Evolutionary conservation across 2,113 vertebrate species (phyloP).

Genomic region (Ceyx cyanopectus): DNA sequence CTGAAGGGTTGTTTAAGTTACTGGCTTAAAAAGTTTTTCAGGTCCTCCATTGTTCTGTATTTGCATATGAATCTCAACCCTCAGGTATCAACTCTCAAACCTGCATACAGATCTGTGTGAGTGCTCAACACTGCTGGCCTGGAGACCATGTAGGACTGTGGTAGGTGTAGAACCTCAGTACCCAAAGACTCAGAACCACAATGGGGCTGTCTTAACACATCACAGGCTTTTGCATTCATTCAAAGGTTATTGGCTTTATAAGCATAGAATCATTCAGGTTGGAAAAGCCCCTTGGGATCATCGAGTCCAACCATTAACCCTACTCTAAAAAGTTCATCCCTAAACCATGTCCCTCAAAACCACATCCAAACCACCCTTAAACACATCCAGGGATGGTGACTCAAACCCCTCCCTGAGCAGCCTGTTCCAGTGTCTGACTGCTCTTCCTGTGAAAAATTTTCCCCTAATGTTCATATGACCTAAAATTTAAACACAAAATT

Average conservation of each 20-base stretch:
- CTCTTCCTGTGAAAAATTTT: no score
- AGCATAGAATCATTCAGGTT: background rate
- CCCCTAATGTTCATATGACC: background rate
- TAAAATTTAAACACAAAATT: background rate
- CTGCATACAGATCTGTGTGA: background rate
- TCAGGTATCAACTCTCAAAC: background rate
- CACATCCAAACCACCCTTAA: no score
- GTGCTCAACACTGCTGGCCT: background rate
- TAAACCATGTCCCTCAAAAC: no score
- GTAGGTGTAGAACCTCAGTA: background rate
- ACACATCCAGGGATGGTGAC: no score
- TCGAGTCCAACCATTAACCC: no score
- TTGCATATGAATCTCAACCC: background rate
- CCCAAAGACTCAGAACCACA: background rate
- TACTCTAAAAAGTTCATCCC: no score
- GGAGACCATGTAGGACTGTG: background rate
- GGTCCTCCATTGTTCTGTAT: rapidly evolving
- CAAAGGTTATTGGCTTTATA: background rate
- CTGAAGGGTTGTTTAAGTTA: background rate
- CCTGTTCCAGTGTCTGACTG: no score
- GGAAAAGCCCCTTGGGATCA: no score
- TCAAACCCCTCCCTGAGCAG: no score
- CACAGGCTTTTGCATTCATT: background rate
- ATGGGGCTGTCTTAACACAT: background rate
- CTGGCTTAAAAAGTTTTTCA: background rate